Evolutionary conservation across 2,797 vertebrate genomes (phyloP).

Genomic region (Phrynocephalus forsythii): DNA sequence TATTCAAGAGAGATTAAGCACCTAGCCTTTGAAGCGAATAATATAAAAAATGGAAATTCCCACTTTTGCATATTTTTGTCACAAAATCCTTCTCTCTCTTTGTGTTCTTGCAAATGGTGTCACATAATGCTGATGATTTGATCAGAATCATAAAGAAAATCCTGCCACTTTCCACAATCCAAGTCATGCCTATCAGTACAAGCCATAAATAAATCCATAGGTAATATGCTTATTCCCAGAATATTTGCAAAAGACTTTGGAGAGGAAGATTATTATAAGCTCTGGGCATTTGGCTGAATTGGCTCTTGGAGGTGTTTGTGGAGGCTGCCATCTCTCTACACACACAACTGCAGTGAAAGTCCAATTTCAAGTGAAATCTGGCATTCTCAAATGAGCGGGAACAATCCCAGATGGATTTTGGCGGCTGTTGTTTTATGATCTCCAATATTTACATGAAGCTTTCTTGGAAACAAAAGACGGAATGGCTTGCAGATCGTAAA

Average conservation of each 20-base stretch:
- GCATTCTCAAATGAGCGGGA: neutral
- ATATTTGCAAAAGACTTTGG: constrained; percentile 62
- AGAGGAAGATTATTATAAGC: constrained; percentile 51
- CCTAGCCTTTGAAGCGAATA: constrained; percentile 47
- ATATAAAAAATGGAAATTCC: constrained; percentile 54
- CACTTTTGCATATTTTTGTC: constrained; percentile 44
- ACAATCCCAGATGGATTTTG: neutral
- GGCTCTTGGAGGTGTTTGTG: neutral
- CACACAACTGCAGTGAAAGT: neutral
- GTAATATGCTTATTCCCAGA: constrained; percentile 70
- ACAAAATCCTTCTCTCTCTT: constrained; percentile 14
- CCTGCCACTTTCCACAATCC: constrained; percentile 65
- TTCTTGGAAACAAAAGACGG: neutral
- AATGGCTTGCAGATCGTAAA: neutral
- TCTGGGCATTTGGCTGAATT: constrained; percentile 26
- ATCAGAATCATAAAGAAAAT: constrained; percentile 64
- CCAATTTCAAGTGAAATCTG: neutral
- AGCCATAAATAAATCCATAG: constrained; percentile 69
- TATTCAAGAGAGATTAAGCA: constrained; percentile 43
- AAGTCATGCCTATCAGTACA: constrained; percentile 69
- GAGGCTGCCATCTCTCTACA: neutral
- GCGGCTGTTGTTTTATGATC: neutral
- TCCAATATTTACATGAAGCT: neutral
- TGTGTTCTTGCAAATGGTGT: constrained; percentile 29
- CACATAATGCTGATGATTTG: constrained; percentile 67